These are phyloP conservation scores for Platycheirus rosarum DNA, from an alignment of 2,888 invertebrate species.

Conservation along the genomic window DNA sequence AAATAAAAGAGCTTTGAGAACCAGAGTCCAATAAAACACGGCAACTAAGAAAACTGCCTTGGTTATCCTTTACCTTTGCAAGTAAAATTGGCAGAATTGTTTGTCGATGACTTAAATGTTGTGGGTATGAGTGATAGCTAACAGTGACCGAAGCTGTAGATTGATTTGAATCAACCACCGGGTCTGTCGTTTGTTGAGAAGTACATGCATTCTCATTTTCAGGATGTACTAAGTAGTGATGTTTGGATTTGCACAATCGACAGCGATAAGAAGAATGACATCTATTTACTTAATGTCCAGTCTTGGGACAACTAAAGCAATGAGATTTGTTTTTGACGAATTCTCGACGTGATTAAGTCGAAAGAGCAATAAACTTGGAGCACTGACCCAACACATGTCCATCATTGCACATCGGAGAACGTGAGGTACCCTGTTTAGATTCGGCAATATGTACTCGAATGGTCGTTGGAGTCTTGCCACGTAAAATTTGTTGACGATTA, in stretches of 20 bases:
- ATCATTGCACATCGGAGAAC: background rate
- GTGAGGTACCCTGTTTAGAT: background rate
- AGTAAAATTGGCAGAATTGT: background rate
- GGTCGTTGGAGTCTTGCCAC: background rate
- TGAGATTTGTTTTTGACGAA: slow-evolving; percentile 1
- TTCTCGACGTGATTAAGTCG: background rate
- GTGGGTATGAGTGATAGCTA: background rate
- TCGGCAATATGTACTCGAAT: background rate
- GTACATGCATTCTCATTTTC: background rate
- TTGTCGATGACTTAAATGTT: background rate
- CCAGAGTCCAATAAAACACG: too few species aligned
- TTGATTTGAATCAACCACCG: too few species aligned
- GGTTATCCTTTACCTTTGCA: background rate
- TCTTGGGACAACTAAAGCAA: background rate
- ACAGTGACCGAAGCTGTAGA: too few species aligned
- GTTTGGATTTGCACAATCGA: background rate
- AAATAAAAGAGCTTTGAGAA: background rate
- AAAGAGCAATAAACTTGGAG: background rate
- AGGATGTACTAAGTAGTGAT: background rate
- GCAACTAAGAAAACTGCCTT: background rate
- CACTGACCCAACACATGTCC: background rate
- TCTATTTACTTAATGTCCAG: background rate
- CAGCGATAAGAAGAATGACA: slow-evolving; percentile 8
- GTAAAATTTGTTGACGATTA: background rate
- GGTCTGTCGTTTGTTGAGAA: too few species aligned